Conservation (phyloP, 2,797 vertebrate genomes). For the Sebastes paucispinis region DNA sequence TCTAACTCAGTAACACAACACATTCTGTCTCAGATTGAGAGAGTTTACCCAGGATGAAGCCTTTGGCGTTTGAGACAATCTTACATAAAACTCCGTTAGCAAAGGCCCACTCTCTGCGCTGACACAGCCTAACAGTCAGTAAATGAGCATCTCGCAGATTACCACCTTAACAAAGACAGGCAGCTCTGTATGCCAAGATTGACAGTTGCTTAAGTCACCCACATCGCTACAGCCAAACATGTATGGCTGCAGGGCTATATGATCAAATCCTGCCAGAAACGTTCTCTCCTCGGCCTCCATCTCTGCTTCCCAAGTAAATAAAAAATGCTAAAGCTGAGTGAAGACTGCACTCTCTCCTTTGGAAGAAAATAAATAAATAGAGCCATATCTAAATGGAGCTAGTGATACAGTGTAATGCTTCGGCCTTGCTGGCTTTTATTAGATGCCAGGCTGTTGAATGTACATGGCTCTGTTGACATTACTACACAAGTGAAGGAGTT, state of each 20-base stretch:
- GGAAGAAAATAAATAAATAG: not conserved
- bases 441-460: not conserved
- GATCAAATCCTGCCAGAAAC: slow-evolving; percentile 11
- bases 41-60: slow-evolving; percentile 4
- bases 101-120: not conserved
- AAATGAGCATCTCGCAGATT: slow-evolving; percentile 31
- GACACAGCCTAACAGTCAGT: slow-evolving; percentile 3
- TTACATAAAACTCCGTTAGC: not conserved
- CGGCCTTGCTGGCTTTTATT: not conserved
- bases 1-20: not conserved
- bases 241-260: not conserved
- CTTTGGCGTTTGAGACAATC: slow-evolving; percentile 2
- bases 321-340: not conserved
- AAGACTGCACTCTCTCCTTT: not conserved
- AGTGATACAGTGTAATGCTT: not conserved
- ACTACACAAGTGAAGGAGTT: not conserved
- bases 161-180: slow-evolving; percentile 31
- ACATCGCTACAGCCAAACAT: slow-evolving; percentile 14
- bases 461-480: not conserved
- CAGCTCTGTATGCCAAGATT: slow-evolving; percentile 12
- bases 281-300: not conserved
- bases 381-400: not conserved
- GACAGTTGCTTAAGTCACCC: slow-evolving; percentile 18
- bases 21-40: not conserved
- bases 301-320: not conserved